Evolutionary conservation across 2,888 invertebrate genomes (phyloP).

Genomic region (Cosmia pyralina): DNA sequence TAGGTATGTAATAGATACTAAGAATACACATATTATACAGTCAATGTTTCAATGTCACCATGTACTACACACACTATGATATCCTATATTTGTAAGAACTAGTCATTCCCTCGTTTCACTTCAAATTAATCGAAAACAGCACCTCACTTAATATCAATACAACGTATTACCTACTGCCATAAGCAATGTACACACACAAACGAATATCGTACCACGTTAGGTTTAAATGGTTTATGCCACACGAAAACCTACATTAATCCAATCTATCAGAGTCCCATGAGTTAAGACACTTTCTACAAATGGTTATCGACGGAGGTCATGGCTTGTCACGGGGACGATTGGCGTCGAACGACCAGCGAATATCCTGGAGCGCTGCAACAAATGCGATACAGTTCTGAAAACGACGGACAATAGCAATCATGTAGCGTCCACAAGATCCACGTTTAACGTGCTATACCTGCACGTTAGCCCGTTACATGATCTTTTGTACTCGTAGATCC

Average conservation of each 20-base stretch:
- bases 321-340: not conserved
- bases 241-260: not conserved
- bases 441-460: not conserved
- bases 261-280: not conserved
- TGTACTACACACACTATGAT: conserved; percentile 71
- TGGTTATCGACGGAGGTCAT: not conserved
- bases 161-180: conserved; percentile 2
- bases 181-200: conserved; percentile 49
- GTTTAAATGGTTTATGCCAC: conserved; percentile 18
- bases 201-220: conserved; percentile 37
- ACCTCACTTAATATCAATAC: conserved; percentile 41
- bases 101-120: conserved; percentile 61
- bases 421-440: not conserved
- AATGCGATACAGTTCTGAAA: not conserved
- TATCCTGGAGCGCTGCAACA: not conserved
- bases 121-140: conserved; percentile 59
- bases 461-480: not conserved
- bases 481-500: too few relatives aligned
- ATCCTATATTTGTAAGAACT: conserved; percentile 55
- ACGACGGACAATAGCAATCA: not conserved
- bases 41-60: conserved; percentile 75
- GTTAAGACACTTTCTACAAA: conserved; percentile 17
- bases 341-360: not conserved
- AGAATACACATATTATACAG: conserved; percentile 68
- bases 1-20: conserved; percentile 69